These are phyloP conservation scores for Operophtera brumata DNA, from an alignment of 2,888 invertebrate species.

Conservation along the genomic window DNA sequence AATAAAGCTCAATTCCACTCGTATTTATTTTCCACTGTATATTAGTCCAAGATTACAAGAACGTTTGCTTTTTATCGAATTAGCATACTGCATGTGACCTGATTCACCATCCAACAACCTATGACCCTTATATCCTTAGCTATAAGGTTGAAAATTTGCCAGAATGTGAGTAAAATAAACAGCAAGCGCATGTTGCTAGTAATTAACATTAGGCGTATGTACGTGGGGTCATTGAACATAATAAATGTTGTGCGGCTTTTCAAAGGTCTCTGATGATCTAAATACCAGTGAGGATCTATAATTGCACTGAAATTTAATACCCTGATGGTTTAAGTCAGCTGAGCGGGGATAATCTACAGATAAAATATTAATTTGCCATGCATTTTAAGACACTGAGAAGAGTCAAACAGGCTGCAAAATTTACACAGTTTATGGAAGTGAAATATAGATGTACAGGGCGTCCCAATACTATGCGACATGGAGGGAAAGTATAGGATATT, in stretches of 20 bases:
- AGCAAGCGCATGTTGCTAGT: constrained; percentile 14
- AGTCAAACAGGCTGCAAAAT: too few relatives aligned
- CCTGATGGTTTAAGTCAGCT: not conserved
- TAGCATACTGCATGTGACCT: constrained; percentile 59
- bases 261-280: constrained; percentile 20
- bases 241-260: constrained; percentile 22
- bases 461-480: too few relatives aligned
- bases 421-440: too few relatives aligned
- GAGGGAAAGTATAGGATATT: too few relatives aligned
- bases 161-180: not conserved
- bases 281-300: constrained; percentile 6
- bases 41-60: constrained; percentile 22
- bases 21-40: not conserved
- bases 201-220: constrained; percentile 28
- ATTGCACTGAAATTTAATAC: not conserved
- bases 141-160: constrained; percentile 28
- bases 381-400: not conserved
- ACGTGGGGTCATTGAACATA: constrained; percentile 32
- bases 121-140: constrained; percentile 10
- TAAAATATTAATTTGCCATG: too few relatives aligned
- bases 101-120: constrained; percentile 33
- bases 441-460: too few relatives aligned
- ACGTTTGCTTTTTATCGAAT: constrained; percentile 54
- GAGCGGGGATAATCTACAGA: too few relatives aligned
- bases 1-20: constrained; percentile 8